Conservation (phyloP, 2,797 vertebrate species). For the Luscinia megarhynchos region DNA sequence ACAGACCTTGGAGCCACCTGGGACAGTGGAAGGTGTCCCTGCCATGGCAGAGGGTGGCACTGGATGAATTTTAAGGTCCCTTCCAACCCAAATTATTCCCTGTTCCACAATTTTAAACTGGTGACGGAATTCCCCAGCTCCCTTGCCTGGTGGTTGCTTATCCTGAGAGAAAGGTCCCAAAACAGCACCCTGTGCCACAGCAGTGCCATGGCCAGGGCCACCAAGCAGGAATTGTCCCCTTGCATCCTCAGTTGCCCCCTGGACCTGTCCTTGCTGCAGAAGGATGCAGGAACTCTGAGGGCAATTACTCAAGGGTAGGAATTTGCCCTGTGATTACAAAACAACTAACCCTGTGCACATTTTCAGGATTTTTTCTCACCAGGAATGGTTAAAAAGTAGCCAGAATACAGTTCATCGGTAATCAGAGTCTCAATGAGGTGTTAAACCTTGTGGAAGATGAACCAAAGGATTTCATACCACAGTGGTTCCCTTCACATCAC, state of each 20-base stretch:
- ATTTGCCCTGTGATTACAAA: background rate
- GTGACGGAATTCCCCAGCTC: background rate
- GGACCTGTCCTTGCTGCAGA: background rate
- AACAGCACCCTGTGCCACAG: background rate
- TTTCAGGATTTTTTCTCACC: constrained; percentile 12
- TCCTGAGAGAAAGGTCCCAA: background rate
- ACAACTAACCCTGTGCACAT: background rate
- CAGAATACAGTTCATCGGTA: constrained; percentile 25
- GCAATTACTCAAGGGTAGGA: background rate
- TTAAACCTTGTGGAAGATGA: constrained; percentile 46
- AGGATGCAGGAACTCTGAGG: background rate
- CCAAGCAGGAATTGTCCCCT: background rate
- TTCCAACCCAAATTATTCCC: background rate
- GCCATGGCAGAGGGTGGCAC: fast-evolving
- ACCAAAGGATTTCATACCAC: background rate
- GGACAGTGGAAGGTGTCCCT: background rate
- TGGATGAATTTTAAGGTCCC: fast-evolving
- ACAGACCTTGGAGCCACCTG: background rate
- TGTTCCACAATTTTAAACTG: background rate
- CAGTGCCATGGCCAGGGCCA: background rate
- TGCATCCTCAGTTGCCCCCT: constrained; percentile 1
- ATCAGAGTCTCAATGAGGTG: background rate
- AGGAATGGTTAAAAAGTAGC: constrained; percentile 62
- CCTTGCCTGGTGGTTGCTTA: background rate
- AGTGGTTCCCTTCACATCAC: background rate